phyloP scores from a whole-genome alignment of 2,113 vertebrate genomes.

The Blennius ocellaris region DNA sequence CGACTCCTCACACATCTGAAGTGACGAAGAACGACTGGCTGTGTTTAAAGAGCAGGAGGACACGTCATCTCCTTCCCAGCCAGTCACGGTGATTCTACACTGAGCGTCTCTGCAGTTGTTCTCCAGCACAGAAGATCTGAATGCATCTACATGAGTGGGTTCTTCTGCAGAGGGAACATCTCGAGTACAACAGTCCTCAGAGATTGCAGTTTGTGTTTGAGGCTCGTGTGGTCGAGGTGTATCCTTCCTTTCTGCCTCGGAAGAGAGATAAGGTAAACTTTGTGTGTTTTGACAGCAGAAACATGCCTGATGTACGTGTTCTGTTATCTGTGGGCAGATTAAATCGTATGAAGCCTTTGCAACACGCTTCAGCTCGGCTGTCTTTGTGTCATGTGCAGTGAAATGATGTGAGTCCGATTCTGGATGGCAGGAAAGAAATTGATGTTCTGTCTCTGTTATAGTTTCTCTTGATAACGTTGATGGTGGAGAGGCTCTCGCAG shows the following conservation, averaged over 20 bases:
- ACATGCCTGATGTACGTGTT: slow-evolving; percentile 56
- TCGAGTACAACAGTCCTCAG: background rate
- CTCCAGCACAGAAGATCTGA: background rate
- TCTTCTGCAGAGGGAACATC: background rate
- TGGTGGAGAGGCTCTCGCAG: slow-evolving; percentile 21
- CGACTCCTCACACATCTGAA: slow-evolving; percentile 7
- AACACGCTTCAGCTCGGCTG: slow-evolving; percentile 25
- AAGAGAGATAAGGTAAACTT: slow-evolving; percentile 2
- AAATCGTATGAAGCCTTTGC: slow-evolving; percentile 66
- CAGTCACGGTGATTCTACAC: slow-evolving; percentile 76
- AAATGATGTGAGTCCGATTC: slow-evolving; percentile 15
- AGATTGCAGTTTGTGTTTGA: background rate
- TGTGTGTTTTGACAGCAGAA: slow-evolving; percentile 45
- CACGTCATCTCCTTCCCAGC: slow-evolving; percentile 63
- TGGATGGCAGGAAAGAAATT: background rate
- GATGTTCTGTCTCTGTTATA: slow-evolving; percentile 19
- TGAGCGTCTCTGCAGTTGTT: slow-evolving; percentile 1
- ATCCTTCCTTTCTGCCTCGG: slow-evolving; percentile 7
- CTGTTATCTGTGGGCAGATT: slow-evolving; percentile 68
- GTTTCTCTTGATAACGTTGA: slow-evolving; percentile 60
- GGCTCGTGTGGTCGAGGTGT: background rate
- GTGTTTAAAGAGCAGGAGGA: slow-evolving; percentile 17
- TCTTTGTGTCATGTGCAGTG: slow-evolving; percentile 26
- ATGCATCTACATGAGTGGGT: background rate
- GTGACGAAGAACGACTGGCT: slow-evolving; percentile 4